Evolutionary conservation across 2,797 vertebrate species (phyloP).

Genomic region (Channallabes apus): DNA sequence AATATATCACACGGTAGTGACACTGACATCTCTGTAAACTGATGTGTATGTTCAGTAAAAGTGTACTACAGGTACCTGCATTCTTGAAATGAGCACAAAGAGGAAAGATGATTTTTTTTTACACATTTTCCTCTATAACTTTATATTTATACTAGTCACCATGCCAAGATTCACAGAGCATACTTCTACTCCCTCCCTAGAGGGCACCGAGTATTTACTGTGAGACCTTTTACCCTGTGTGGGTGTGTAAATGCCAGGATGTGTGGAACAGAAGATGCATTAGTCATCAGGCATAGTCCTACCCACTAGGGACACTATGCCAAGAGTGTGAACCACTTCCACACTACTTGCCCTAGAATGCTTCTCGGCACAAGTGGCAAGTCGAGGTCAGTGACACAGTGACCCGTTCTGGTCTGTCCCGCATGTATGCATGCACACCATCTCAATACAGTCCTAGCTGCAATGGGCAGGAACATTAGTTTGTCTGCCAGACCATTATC

Average conservation of each 20-base stretch:
- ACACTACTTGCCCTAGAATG: too few species aligned
- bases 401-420: too few species aligned
- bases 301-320: too few species aligned
- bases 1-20: not conserved
- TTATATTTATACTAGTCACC: not conserved
- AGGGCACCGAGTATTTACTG: slow-evolving; percentile 27
- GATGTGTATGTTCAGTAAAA: slow-evolving; percentile 18
- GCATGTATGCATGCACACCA: too few species aligned
- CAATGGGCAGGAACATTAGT: too few species aligned
- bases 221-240: slow-evolving; percentile 29
- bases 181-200: not conserved
- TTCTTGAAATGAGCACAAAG: slow-evolving; percentile 3
- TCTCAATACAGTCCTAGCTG: too few species aligned
- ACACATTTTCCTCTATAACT: not conserved
- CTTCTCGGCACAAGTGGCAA: too few species aligned
- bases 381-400: too few species aligned
- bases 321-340: too few species aligned
- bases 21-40: not conserved
- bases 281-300: too few species aligned
- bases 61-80: not conserved
- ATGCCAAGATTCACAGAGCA: not conserved
- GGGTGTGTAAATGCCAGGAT: not conserved
- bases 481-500: too few species aligned
- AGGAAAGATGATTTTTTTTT: not conserved
- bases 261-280: too few species aligned